Percentiles rank a stretch among this genome's conserved stretches.
phyloP scores from a whole-genome alignment of 2,888 invertebrate genomes.

The Crossocerus cetratus region DNA sequence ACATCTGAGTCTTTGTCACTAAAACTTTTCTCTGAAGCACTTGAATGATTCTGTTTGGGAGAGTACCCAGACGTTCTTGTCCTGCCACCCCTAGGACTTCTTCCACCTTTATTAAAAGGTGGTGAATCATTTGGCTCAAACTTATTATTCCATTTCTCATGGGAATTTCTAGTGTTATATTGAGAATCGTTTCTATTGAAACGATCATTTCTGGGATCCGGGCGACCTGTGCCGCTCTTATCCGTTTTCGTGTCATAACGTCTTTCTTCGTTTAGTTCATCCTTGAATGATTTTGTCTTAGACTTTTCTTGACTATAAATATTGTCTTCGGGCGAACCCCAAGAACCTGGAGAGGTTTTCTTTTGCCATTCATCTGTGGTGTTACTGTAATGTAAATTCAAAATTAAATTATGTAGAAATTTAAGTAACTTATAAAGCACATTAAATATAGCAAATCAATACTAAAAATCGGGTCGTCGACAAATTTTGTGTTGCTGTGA shows the following conservation, averaged over 20 bases:
- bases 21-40: constrained; percentile 57
- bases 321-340: constrained; percentile 18
- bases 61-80: constrained; percentile 33
- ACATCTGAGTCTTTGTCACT: constrained; percentile 69
- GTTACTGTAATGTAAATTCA: constrained; percentile 7
- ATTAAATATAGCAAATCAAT: background rate
- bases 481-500: background rate
- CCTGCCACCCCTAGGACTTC: constrained; percentile 28
- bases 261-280: constrained; percentile 65
- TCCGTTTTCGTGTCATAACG: constrained; percentile 57
- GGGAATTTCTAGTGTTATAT: constrained; percentile 28
- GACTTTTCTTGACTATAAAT: constrained; percentile 35
- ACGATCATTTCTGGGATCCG: constrained; percentile 58
- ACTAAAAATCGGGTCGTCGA: no score
- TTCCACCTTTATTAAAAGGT: constrained; percentile 30
- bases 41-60: constrained; percentile 50
- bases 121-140: constrained; percentile 32
- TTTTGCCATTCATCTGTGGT: constrained; percentile 29
- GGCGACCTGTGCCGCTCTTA: constrained; percentile 36
- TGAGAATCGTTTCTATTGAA: constrained; percentile 44
- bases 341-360: constrained; percentile 39
- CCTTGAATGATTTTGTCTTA: constrained; percentile 61
- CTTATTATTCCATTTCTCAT: constrained; percentile 38
- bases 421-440: constrained; percentile 15
- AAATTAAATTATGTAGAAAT: constrained; percentile 7